Evolutionary conservation across 1,140 invertebrate genomes (phyloP).

Genomic region (Ips nitidus): DNA sequence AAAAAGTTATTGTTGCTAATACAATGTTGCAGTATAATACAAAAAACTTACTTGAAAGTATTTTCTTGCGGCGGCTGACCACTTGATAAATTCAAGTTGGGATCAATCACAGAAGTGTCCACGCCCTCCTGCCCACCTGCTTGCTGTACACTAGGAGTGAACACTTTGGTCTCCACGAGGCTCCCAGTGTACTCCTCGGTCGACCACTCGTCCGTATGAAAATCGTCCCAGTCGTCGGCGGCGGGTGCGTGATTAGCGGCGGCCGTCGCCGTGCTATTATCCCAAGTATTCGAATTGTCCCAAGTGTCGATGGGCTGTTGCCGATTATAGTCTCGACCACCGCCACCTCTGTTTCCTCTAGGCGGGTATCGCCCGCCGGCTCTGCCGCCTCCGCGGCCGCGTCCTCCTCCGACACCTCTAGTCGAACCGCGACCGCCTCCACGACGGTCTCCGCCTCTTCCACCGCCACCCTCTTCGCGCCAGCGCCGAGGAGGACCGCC

Average conservation of each 20-base stretch:
- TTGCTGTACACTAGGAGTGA: conserved; percentile 68
- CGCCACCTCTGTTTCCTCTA: conserved; percentile 50
- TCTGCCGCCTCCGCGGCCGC: conserved; percentile 61
- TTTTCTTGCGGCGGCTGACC: too few relatives aligned
- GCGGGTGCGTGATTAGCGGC: conserved; percentile 10
- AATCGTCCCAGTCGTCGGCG: conserved; percentile 51
- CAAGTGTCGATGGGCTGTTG: conserved; percentile 56
- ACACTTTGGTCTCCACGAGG: conserved; percentile 92
- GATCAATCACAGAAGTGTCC: too few relatives aligned
- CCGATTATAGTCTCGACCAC: conserved; percentile 51
- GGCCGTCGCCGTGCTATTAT: conserved; percentile 43
- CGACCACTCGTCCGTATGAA: conserved; percentile 83
- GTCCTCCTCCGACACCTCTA: conserved; percentile 53
- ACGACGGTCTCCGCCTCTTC: conserved; percentile 52
- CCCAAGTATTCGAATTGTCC: conserved; percentile 52
- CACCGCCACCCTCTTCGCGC: conserved; percentile 45
- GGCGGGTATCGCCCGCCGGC: conserved; percentile 49
- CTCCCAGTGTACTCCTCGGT: conserved; percentile 94
- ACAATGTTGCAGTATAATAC: too few relatives aligned
- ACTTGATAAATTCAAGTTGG: too few relatives aligned
- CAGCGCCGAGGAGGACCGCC: conserved; percentile 47
- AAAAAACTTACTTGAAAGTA: conserved; percentile 27
- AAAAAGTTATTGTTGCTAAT: too few relatives aligned
- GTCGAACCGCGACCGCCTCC: conserved; percentile 58
- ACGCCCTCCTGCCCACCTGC: conserved; percentile 51